Conservation (phyloP, 1,140 invertebrate genomes). For the Micrasema minimum region DNA sequence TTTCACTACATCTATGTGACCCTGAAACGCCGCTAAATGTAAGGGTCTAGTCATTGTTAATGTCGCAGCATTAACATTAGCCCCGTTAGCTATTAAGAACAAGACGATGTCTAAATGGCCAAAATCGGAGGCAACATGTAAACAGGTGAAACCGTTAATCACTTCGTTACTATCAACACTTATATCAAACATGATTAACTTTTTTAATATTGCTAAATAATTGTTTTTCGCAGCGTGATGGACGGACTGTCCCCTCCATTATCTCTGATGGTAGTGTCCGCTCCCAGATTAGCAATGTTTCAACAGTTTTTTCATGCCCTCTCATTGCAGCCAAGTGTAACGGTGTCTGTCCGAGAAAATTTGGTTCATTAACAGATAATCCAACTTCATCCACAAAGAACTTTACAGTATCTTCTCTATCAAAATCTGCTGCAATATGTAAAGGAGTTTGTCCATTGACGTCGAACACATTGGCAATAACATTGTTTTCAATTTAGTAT, state of each 20-base stretch:
- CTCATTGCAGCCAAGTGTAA: background rate
- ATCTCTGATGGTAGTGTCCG: background rate
- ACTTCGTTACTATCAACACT: background rate
- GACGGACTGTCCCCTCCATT: background rate
- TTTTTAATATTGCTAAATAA: background rate
- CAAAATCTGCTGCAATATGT: background rate
- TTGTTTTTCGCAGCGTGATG: constrained; percentile 5
- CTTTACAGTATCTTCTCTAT: constrained; percentile 1
- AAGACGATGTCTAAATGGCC: background rate
- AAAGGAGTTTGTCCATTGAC: background rate
- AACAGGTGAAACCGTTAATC: background rate
- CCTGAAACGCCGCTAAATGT: background rate
- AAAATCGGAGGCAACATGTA: background rate
- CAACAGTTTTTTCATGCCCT: background rate
- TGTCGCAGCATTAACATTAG: constrained; percentile 3
- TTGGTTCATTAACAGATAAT: background rate
- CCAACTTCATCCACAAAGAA: constrained; percentile 1
- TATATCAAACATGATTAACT: background rate
- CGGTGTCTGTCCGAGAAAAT: background rate
- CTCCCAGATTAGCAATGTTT: background rate
- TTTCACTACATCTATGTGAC: constrained; percentile 9
- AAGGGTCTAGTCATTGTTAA: background rate
- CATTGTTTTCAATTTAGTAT: background rate
- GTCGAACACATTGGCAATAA: background rate
- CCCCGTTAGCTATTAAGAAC: background rate